Evolutionary conservation across 2,888 invertebrate genomes (phyloP), one percentile per base, ranked within the genome.

Genomic region (Malthinus seriepunctatus): DNA sequence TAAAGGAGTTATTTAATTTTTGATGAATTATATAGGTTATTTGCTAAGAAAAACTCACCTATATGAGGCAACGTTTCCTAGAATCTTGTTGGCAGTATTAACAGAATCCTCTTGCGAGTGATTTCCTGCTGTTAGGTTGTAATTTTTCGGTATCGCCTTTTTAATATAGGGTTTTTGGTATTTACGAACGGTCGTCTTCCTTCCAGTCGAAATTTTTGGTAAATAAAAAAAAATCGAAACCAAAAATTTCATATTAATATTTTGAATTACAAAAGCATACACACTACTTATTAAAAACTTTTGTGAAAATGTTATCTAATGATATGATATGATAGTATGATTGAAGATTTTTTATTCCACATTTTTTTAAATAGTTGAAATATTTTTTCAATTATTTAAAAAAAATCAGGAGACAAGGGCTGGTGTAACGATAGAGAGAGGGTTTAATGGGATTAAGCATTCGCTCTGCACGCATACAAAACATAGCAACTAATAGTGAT

Each of bases 171-270:
- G 91, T 72, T 90, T 90, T 80, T 94, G 93, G 80, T 91, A 93
- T 80, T 92, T 93, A 79, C 90, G 89, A 79, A 91, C 86, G 69
- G 92, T 90, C 77, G 91, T 91, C 86, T 92, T 93, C 86, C 91
- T 90, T 88, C 90, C 90, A 83, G 76, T 67, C 67, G 64, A 66
- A 64, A 64, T 63, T 63, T 62, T 68, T 48, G 51, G 51, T 42
- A 60, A 56, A 60, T 50, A 61, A 67, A 67, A 56, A 48, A 58
- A 62, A 60, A 60, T 62, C 54, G 56, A 65, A 67, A 68, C 65
- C 63, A 62, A 65, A 60, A 66, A 65, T 63, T 56, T 59, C 65
- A 63, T 58, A 65, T 70, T 69, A 70, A 68, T 67, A 64, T 34
- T 11, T 51, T 23, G 23, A 23, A 23, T 59, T 48, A 57, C 48